Conservation (phyloP, 2,888 invertebrate genomes). For the Lepidochitona cinerea region DNA sequence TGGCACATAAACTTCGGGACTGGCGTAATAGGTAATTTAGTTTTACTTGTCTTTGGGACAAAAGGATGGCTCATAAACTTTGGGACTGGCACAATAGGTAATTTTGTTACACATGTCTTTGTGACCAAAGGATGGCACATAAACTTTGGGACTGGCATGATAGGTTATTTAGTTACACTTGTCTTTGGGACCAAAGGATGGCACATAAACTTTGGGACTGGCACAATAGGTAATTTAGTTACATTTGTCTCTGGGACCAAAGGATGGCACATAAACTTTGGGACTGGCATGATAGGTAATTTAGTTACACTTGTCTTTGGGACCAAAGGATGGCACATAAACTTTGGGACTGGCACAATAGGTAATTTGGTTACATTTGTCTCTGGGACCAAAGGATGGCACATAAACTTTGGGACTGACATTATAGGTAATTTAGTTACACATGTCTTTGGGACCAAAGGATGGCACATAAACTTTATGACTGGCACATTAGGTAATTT, state of each 20-base stretch:
- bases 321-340: too few relatives aligned
- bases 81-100: constrained; percentile 68
- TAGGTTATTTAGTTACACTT: background rate
- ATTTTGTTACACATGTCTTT: too few relatives aligned
- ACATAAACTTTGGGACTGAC: background rate
- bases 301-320: too few relatives aligned
- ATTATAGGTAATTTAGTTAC: too few relatives aligned
- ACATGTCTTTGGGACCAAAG: constrained; percentile 64
- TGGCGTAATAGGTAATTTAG: too few relatives aligned
- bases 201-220: background rate
- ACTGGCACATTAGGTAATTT: constrained; percentile 63
- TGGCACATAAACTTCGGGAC: background rate
- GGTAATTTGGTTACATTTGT: too few relatives aligned
- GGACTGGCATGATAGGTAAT: constrained; percentile 65
- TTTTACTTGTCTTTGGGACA: constrained; percentile 65
- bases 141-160: background rate
- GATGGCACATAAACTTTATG: constrained; percentile 62
- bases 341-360: background rate
- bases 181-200: background rate
- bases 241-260: constrained; percentile 64
- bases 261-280: constrained; percentile 61
- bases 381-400: background rate
- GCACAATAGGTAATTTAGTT: too few relatives aligned
- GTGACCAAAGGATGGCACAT: too few relatives aligned
- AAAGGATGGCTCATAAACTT: constrained; percentile 56